Conservation (phyloP, 2,888 invertebrate genomes). For the Beris chalybata region DNA sequence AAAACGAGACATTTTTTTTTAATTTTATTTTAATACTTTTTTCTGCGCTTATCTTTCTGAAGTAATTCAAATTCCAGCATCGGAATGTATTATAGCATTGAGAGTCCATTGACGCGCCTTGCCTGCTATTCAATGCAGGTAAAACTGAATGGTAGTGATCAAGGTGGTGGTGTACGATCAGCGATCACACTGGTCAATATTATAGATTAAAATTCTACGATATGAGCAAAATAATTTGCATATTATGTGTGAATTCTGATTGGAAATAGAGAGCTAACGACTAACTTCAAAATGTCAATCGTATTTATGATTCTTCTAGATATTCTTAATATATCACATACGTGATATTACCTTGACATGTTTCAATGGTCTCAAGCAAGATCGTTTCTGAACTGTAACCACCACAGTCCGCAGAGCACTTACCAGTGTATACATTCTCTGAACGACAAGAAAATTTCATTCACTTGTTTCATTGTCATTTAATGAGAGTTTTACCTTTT, state of each 20-base stretch:
- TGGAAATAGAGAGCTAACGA: not conserved
- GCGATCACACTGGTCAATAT: slow-evolving; percentile 19
- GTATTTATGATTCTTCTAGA: slow-evolving; percentile 25
- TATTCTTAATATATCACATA: slow-evolving; percentile 6
- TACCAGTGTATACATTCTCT: too few species aligned
- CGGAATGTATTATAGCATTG: slow-evolving; percentile 20
- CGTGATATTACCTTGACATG: slow-evolving; percentile 14
- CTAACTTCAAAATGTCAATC: slow-evolving; percentile 14
- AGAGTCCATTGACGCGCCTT: slow-evolving; percentile 27
- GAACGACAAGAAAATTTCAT: too few species aligned
- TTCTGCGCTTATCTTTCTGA: not conserved
- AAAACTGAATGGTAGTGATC: too few species aligned
- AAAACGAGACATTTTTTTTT: not conserved
- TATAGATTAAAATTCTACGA: slow-evolving; percentile 28
- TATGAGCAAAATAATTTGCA: slow-evolving; percentile 23
- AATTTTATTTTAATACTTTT: too few species aligned
- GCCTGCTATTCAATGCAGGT: not conserved
- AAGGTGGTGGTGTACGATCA: not conserved
- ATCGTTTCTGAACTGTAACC: too few species aligned
- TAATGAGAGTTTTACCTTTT: too few species aligned
- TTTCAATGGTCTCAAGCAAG: slow-evolving; percentile 2
- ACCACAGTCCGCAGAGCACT: too few species aligned
- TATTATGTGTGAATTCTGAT: slow-evolving; percentile 25
- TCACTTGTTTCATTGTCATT: too few species aligned
- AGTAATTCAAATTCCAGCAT: not conserved